A percentile compares a stretch with the other conserved stretches of the same genome.
phyloP scores from a whole-genome alignment of 1,140 invertebrate species.

The Apis dorsata region DNA sequence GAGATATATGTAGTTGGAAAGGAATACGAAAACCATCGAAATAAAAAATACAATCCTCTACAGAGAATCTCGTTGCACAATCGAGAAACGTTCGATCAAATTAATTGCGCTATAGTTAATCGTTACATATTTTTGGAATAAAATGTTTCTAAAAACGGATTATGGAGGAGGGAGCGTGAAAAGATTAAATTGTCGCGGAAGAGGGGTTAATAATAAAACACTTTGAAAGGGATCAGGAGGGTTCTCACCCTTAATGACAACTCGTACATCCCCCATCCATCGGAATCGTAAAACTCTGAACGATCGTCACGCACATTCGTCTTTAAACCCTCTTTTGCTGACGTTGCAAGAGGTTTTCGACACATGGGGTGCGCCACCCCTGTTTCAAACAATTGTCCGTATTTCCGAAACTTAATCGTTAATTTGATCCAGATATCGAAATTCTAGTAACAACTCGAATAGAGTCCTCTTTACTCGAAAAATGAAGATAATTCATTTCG shows the following conservation, averaged over 20 bases:
- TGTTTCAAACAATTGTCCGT: neutral
- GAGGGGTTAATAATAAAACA: constrained; percentile 12
- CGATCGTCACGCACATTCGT: neutral
- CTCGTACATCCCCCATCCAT: neutral
- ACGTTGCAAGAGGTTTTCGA: neutral
- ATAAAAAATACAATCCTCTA: no score
- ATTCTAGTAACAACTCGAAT: neutral
- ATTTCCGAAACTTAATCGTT: neutral
- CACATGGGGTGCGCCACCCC: neutral
- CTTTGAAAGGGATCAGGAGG: constrained; percentile 4
- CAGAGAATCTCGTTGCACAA: no score
- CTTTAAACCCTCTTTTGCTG: neutral
- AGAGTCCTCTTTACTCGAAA: neutral
- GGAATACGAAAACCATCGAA: no score
- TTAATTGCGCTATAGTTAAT: no score
- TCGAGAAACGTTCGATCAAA: no score
- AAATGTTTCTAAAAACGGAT: no score
- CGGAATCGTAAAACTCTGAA: constrained; percentile 3
- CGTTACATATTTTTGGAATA: no score
- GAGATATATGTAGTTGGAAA: neutral
- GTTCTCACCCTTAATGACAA: constrained; percentile 25
- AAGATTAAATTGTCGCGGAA: no score
- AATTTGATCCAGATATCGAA: no score
- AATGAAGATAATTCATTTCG: no score
- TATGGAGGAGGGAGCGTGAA: neutral